Conservation (phyloP, 2,888 invertebrate species). For the Pycnomerus fuliginosus region DNA sequence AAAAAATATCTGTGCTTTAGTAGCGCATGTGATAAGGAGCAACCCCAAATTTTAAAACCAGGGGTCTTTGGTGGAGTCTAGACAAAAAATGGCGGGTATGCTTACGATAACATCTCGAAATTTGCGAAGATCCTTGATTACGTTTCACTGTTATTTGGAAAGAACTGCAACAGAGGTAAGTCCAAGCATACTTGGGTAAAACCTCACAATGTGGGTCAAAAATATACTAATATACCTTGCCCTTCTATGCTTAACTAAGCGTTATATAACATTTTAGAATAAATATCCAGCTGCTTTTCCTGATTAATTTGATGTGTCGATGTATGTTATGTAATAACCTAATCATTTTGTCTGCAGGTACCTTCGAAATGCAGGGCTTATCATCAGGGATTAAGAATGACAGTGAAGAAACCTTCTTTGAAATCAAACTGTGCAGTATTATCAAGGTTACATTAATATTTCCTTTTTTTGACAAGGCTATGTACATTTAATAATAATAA, state of each 20-base stretch:
- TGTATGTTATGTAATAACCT: conserved; percentile 15
- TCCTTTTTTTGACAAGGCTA: too few relatives aligned
- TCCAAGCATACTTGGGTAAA: neutral
- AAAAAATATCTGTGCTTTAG: conserved; percentile 5
- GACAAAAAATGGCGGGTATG: conserved; percentile 42
- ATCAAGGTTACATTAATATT: too few relatives aligned
- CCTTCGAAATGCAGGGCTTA: conserved; percentile 32
- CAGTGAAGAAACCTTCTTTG: conserved; percentile 25
- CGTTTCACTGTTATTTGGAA: conserved; percentile 42
- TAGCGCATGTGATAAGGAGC: conserved; percentile 22
- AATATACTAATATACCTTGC: too few relatives aligned
- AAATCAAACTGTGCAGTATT: conserved; percentile 20
- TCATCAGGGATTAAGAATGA: conserved; percentile 33
- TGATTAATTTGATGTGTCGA: too few relatives aligned
- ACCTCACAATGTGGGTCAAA: conserved; percentile 14
- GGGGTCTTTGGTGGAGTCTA: conserved; percentile 1
- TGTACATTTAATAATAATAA: conserved; percentile 41
- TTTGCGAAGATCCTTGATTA: conserved; percentile 49
- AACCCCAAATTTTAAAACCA: conserved; percentile 4
- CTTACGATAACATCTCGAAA: conserved; percentile 54
- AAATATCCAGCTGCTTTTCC: too few relatives aligned
- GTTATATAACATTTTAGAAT: too few relatives aligned
- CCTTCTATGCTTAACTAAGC: too few relatives aligned
- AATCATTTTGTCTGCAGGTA: conserved; percentile 27
- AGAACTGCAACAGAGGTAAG: conserved; percentile 45